Evolutionary conservation across 2,888 invertebrate species (phyloP).

Genomic region (Drosophila austrosaltans): DNA sequence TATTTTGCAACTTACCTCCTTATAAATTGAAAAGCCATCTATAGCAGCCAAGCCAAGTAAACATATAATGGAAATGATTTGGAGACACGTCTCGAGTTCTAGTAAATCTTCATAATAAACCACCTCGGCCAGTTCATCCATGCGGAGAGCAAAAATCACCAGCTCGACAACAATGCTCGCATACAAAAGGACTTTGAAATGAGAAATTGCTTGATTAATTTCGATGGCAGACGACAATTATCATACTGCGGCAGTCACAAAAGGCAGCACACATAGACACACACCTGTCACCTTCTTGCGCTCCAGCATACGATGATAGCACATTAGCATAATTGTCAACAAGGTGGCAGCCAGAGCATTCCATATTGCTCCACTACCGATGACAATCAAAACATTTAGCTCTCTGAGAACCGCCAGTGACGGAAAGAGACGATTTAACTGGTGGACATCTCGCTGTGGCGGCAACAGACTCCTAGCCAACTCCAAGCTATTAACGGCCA

Average conservation of each 20-base stretch:
- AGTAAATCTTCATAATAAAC: constrained; percentile 69
- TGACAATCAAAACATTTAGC: constrained; percentile 67
- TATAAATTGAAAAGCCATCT: constrained; percentile 81
- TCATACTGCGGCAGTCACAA: constrained; percentile 13
- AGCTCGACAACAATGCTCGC: constrained; percentile 67
- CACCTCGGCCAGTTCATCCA: constrained; percentile 79
- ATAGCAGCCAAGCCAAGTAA: constrained; percentile 65
- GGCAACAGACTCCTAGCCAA: constrained; percentile 80
- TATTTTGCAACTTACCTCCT: constrained; percentile 73
- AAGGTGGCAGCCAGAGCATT: constrained; percentile 77
- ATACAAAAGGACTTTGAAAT: constrained; percentile 75
- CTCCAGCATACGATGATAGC: constrained; percentile 81
- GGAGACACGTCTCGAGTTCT: constrained; percentile 78
- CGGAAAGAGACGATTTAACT: constrained; percentile 56
- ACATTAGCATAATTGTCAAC: constrained; percentile 80
- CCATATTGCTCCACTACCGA: constrained; percentile 72
- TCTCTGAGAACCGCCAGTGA: constrained; percentile 43
- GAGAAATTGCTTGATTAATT: constrained; percentile 49
- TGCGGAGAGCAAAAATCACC: constrained; percentile 72
- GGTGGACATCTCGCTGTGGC: constrained; percentile 57
- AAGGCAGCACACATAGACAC: constrained; percentile 32
- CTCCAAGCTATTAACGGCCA: constrained; percentile 81
- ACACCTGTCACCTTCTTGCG: constrained; percentile 80
- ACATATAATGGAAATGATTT: constrained; percentile 55
- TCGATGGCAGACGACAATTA: constrained; percentile 36